Evolutionary conservation across 2,888 invertebrate genomes (phyloP), one percentile per base, ranked within the genome.

Genomic region (Smittia aterrima): DNA sequence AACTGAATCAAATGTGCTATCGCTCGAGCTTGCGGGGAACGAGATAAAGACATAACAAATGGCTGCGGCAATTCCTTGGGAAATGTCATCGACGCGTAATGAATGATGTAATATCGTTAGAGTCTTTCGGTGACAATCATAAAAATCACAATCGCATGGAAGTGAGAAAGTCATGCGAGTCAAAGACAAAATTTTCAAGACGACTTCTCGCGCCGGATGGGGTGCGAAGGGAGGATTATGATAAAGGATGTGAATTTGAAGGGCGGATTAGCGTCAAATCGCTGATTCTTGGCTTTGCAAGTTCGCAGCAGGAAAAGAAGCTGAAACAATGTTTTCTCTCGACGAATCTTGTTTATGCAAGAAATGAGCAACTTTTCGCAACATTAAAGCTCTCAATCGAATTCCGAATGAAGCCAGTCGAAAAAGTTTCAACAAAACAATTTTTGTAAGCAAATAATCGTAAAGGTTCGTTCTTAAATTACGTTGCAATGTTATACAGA

Each of bases 191-290:
- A 32, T 3, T 32, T 32, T 32, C 9, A 32, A 32, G 32, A 3
- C 32, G 9, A 9, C 3, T 6, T 32, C 32, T 32, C 32, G 9
- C 32, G 32, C 32, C 32, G 32, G 9, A 32, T 32, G 32, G 32
- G 32, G 32, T 32, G 32, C 58, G 58, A 58, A 38, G 58, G 58
- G 16, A 58, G 20, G 16, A 20, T 58, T 9, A 20, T 58, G 58
- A 58, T 18, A 22, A 22, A 58, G 22, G 58, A 22, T 22, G 58
- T 22, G 18, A 20, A 58, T 58, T 58, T 20, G 58, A 58, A 16
- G 58, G 58, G 58, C 18, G 58, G 58, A 58, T 58, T 58, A 58
- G 58, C 22, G 22, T 22, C 18, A 58, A 58, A 58, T 58, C 58
- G 18, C 58, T 9, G 9, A 58, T 58, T 58, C 18, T 58, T 22